phyloP scores from a whole-genome alignment of 2,113 vertebrate genomes.

The Gopherus evgoodei region DNA sequence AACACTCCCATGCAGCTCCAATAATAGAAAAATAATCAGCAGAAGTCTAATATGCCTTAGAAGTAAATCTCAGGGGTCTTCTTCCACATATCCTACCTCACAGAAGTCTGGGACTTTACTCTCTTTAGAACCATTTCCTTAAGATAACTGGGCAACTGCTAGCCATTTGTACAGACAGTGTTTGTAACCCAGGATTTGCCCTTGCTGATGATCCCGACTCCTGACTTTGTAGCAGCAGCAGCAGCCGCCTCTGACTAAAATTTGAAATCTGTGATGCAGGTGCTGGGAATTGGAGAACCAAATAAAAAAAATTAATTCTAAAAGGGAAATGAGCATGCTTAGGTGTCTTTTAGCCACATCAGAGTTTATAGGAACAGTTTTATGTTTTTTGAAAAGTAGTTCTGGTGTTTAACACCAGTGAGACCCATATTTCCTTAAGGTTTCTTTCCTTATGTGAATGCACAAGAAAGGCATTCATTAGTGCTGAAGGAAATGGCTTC shows the following conservation, averaged over 20 bases:
- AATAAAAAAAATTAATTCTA: neutral
- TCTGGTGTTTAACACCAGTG: neutral
- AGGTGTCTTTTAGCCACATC: neutral
- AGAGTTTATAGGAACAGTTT: constrained; percentile 16
- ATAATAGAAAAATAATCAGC: neutral
- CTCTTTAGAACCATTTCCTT: neutral
- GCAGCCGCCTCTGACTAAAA: neutral
- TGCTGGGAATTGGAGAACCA: neutral
- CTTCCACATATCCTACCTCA: neutral
- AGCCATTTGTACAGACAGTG: neutral
- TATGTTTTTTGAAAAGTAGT: constrained; percentile 42
- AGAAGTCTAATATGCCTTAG: neutral
- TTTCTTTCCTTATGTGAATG: constrained; percentile 10
- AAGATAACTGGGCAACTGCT: neutral
- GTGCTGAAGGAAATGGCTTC: neutral
- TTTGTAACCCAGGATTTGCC: neutral
- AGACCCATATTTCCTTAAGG: constrained; percentile 12
- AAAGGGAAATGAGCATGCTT: neutral
- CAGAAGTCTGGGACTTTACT: neutral
- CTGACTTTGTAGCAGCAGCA: neutral
- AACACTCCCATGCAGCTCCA: neutral
- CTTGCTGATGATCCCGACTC: neutral
- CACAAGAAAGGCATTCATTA: neutral
- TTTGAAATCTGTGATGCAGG: neutral
- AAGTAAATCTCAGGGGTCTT: neutral